Conservation (phyloP, 2,113 vertebrate species). For the Kobus ellipsiprymnus region DNA sequence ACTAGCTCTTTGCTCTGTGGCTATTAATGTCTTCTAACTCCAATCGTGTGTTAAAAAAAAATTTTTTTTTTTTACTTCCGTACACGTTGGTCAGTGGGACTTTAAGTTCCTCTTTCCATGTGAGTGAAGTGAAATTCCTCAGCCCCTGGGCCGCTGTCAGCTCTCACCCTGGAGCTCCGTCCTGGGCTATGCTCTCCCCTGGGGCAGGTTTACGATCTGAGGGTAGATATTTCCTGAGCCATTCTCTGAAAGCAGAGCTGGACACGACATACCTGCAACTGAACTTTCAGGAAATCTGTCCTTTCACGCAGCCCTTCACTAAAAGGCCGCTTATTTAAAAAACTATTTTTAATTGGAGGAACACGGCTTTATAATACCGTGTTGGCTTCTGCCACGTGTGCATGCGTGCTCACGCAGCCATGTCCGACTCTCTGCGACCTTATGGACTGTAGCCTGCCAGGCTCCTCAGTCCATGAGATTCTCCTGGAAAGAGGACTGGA, state of each 20-base stretch:
- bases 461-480: neutral
- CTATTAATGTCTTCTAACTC: neutral
- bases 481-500: neutral
- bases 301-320: neutral
- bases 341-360: neutral
- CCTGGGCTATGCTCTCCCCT: too few species aligned
- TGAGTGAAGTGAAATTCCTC: neutral
- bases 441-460: neutral
- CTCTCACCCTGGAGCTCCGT: fast-evolving
- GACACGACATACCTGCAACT: neutral
- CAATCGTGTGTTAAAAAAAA: neutral
- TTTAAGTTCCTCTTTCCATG: neutral
- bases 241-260: neutral
- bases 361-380: neutral
- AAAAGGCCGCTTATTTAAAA: neutral
- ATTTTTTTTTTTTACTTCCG: neutral
- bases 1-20: neutral
- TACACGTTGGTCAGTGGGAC: neutral
- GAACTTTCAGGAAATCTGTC: neutral
- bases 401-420: neutral
- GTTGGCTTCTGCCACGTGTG: neutral
- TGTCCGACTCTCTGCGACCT: neutral
- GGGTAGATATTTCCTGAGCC: neutral
- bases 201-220: fast-evolving
- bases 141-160: fast-evolving